Percentiles rank a stretch among this genome's conserved stretches.
phyloP scores from a whole-genome alignment of 2,113 vertebrate genomes.

The Glareola pratincola region DNA sequence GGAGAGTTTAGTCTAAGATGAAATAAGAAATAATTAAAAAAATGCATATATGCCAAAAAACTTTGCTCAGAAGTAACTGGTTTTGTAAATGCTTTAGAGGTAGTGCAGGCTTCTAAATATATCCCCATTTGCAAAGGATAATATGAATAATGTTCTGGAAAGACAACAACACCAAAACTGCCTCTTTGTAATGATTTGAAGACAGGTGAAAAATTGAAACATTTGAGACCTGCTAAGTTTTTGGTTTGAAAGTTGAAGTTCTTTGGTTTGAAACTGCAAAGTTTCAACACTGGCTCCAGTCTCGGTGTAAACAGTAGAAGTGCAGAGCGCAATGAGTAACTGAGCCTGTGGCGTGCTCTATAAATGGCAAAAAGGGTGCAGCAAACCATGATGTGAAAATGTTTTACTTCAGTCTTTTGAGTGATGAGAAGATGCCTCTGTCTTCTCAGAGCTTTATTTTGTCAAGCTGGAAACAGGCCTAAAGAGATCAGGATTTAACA shows the following conservation, averaged over 20 bases:
- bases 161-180: neutral
- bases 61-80: neutral
- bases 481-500: neutral
- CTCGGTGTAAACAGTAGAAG: neutral
- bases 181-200: neutral
- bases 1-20: neutral
- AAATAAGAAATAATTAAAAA: neutral
- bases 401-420: neutral
- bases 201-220: neutral
- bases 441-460: neutral
- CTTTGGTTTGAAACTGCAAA: neutral
- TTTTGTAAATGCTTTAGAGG: neutral
- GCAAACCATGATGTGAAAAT: neutral
- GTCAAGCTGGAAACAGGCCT: neutral
- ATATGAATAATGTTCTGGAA: neutral
- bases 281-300: neutral
- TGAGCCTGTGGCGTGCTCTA: neutral
- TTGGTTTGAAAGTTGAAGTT: neutral
- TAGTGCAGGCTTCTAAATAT: neutral
- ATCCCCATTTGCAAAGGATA: neutral
- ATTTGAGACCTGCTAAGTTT: neutral
- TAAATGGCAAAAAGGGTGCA: neutral
- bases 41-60: neutral
- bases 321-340: neutral
- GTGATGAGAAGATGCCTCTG: neutral